Evolutionary conservation across 53 echinoderm and acorn worm species (phyloP).

Genomic region (Paelopatides confundens): DNA sequence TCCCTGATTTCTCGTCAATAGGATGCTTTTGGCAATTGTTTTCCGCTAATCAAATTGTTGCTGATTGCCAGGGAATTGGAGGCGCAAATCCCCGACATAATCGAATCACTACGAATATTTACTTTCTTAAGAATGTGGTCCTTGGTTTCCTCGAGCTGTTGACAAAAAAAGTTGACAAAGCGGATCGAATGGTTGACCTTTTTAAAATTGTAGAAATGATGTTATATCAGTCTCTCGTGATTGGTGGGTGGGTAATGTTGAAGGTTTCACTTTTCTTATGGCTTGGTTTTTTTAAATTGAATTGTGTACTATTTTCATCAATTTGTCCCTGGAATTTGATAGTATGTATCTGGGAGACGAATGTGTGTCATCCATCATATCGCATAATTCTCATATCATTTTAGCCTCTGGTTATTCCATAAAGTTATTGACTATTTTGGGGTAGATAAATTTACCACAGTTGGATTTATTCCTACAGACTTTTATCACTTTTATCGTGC

Average conservation of each 20-base stretch:
- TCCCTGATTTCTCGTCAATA: constrained; percentile 12
- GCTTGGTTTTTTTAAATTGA: neutral
- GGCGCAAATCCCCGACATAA: constrained; percentile 35
- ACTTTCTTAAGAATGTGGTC: constrained; percentile 27
- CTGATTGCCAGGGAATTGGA: constrained; percentile 47
- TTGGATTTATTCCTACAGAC: too few relatives aligned
- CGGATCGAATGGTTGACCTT: constrained; percentile 47
- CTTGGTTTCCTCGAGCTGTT: constrained; percentile 23
- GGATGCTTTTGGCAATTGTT: constrained; percentile 47
- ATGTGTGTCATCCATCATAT: neutral
- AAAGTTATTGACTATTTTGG: too few relatives aligned
- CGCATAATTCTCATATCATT: neutral
- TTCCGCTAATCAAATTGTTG: constrained; percentile 47
- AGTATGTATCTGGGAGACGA: neutral
- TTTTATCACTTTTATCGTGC: too few relatives aligned
- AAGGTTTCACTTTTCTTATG: neutral
- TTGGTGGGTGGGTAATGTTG: neutral
- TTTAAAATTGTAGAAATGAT: constrained; percentile 30
- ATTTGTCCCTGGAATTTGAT: constrained; percentile 10
- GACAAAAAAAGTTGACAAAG: constrained; percentile 43
- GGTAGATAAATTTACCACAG: too few relatives aligned
- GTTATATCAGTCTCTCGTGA: neutral
- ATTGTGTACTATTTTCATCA: constrained; percentile 12
- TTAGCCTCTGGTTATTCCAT: too few relatives aligned
- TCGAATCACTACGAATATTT: constrained; percentile 35